Base-by-base conservation (phyloP, 1,140 invertebrate species). In the Tetramorium alpestre region DNA sequence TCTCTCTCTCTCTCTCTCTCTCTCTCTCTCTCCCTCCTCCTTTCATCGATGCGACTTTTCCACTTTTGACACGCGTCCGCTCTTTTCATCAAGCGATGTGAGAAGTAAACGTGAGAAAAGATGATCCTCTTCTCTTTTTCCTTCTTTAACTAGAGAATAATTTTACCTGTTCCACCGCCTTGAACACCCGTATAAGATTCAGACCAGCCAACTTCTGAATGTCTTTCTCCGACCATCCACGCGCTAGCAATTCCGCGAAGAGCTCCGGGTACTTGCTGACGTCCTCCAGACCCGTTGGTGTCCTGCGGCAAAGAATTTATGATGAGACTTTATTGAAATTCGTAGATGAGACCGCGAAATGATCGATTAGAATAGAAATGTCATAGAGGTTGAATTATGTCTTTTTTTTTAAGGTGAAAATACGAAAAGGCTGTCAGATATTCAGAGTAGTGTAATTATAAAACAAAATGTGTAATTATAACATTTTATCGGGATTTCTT, bases 231-330 rank as follows among this genome's bases (percentile, higher is more conserved):
- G 96, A 96, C 97, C 97, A 98, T 47, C 96, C 96, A 67, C 96
- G 96, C 87, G 96, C 96, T 62, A 97, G 94, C 11, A 97, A 94
- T 81, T 97, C 96, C 2, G 97, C 97, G 92, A 97, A 98, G 67
- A 98, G 95, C 89, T 97, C 96, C 3, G 98, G 98, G 95, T 98
- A 98, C 92, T 96, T 97, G 47, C 97, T 98, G 4, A 98, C 98
- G 94, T 98, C 98, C 94, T 98, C 98, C 86, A 98, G 94, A 13
- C 98, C 98, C 72, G 96, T 96, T 56, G 97, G 96, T 47, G 97
- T 97, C 92, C 97, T 97, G 92, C 25, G 94, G 92, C 76, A 80
- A 80, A 85, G 56, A 78, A 78, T 78, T 76, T 85, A 78, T 41
- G 54, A 82, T 82, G 54, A 84, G 54, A 60, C 5, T 56, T 84